Base-by-base conservation (phyloP, 2,113 vertebrate species). In the Microtus pennsylvanicus region DNA sequence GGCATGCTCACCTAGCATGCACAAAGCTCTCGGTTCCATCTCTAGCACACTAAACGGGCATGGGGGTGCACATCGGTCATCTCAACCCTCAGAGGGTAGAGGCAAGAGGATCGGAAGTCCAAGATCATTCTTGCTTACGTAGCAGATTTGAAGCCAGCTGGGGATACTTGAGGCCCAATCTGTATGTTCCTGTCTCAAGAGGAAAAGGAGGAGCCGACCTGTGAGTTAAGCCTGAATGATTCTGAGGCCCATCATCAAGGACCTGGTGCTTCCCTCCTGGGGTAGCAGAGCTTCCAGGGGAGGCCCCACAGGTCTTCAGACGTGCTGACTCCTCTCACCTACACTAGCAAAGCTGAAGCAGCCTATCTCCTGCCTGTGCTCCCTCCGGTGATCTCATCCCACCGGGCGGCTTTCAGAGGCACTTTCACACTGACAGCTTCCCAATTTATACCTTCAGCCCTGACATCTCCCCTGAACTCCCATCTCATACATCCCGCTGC, bases 391-490 rank as follows among this genome's bases (percentile, higher is more conserved):
- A 98, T 78, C 74, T 82, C 94, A 95, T 91, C 88, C 88, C 5
- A n/a, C 30, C 35, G 76, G 5, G 17, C 2, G 17, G 92, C 92
- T 94, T 92, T 89, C 86, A 85, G 63, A 55, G 81, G 67, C 47
- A 45, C 92, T 92, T 50, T 70, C 70, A 75, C 63, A 87, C 91
- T 95, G 96, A 94, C 95, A 97, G 70, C 91, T 75, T 95, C 89
- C 96, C 91, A 82, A 91, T 96, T 93, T 93, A 94, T 94, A 78
- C 74, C 86, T 81, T 77, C 67, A 90, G 90, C 75, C 81, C 81
- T 91, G 96, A 96, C 96, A 82, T 88, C 58, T 69, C 92, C 89
- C 90, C 67, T 83, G 89, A 96, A 95, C 74, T 93, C 90, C 76
- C 52, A n/a, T 78, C 94, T 91, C 93, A 55, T 82, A 89, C n/a